Evolutionary conservation across 2,888 invertebrate species (phyloP), one percentile per base, ranked within the genome.

Genomic region (Unio pictorum): DNA sequence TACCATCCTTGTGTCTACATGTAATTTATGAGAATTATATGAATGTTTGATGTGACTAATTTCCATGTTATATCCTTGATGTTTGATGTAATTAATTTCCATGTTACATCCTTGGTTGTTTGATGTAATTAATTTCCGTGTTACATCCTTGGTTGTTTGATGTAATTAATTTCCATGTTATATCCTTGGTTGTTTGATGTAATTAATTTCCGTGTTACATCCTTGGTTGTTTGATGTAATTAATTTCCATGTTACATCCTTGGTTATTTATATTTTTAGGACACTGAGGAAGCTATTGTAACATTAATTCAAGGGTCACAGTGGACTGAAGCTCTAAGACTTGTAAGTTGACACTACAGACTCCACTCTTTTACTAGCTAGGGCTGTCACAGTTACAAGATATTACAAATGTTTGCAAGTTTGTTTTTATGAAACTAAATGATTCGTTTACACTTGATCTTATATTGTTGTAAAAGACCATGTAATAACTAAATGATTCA

Each of bases 281-380:
- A 94, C 84, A 84, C 89, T 54, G 93, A 93, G 80, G 92, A 93
- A 81, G 92, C 94, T 8, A 91, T 96, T 67, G 90, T 91, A 15
- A 92, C 92, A 75, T 92, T 95, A 55, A 92, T 94, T 23, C 92
- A 94, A 69, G 95, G 94, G 58, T 92, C 92, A 80, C 90, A 93
- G 6, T 96, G 94, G 91, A 92, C 92, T 75, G 93, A 93, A 73
- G 95, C 95, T 3, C 88, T 94, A 68, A 91, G 93, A 84, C 90
- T 94, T 66, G 93, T 93, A 74, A 84, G 91, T 79, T 8, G 28
- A 17, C 55, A 23, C 58, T 23, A 1, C 11, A 45, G 8, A 68
- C 45, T 11, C 1, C 45, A 11, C 45, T 11, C 45, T 45, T 45
- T 11, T 45, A 45, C 45, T 11, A 45, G 2, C 45, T 45, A 11